Percentiles rank a stretch among this genome's conserved stretches.
Conservation (phyloP, 2,888 invertebrate species). For the Troides helena region DNA sequence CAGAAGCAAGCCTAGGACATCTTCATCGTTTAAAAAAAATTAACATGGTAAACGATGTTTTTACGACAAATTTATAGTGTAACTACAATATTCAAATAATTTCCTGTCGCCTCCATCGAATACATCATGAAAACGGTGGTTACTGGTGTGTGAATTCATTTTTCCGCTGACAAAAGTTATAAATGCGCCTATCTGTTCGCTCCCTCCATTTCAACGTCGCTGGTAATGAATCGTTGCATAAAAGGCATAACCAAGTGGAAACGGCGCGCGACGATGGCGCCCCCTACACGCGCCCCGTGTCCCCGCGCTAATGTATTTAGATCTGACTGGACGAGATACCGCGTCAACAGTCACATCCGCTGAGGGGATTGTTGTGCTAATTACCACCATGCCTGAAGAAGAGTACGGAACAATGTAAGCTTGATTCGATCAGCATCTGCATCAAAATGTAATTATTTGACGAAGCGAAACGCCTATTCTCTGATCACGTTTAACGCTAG, state of each 20-base stretch:
- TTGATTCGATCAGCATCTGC: not conserved
- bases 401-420: not conserved
- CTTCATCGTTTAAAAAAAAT: no score
- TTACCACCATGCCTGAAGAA: slow-evolving; percentile 15
- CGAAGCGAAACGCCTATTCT: not conserved
- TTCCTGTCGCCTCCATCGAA: not conserved
- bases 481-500: no score
- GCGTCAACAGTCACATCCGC: slow-evolving; percentile 46
- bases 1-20: no score
- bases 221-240: slow-evolving; percentile 78
- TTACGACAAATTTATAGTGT: not conserved
- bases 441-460: not conserved
- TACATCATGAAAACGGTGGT: slow-evolving; percentile 36
- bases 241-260: slow-evolving; percentile 80
- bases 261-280: slow-evolving; percentile 49
- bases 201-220: slow-evolving; percentile 59
- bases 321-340: slow-evolving; percentile 55
- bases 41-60: no score
- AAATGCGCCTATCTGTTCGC: slow-evolving; percentile 75
- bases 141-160: slow-evolving; percentile 69
- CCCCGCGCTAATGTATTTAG: slow-evolving; percentile 55
- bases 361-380: slow-evolving; percentile 29
- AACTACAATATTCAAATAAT: not conserved
- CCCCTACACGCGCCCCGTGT: slow-evolving; percentile 33
- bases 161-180: slow-evolving; percentile 80